Conservation (phyloP, 2,888 invertebrate species). For the Conops quadrifasciatus region DNA sequence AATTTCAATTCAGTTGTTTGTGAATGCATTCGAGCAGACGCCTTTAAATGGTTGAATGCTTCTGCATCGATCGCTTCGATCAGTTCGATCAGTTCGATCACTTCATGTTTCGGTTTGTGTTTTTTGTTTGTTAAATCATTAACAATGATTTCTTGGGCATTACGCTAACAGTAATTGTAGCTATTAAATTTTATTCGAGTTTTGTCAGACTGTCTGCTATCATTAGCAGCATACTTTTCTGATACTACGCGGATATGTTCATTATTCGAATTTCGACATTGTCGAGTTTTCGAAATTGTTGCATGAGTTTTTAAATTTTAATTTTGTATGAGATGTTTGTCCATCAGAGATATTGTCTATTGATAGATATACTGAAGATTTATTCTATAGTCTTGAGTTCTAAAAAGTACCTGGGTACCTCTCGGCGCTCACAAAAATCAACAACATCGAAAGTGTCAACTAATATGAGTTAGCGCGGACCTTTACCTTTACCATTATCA, state of each 20-base stretch:
- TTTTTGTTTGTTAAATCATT: conserved; percentile 40
- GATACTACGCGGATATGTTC: background rate
- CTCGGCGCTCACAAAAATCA: too few relatives aligned
- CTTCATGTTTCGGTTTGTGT: conserved; percentile 19
- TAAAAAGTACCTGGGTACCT: too few relatives aligned
- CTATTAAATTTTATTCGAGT: conserved; percentile 61
- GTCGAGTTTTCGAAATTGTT: too few relatives aligned
- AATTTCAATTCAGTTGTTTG: conserved; percentile 56
- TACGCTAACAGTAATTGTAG: conserved; percentile 58
- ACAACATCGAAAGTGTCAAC: too few relatives aligned
- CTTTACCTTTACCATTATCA: too few relatives aligned
- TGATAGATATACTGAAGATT: too few relatives aligned
- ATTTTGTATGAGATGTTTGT: too few relatives aligned
- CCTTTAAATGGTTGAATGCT: background rate
- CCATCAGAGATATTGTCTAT: too few relatives aligned
- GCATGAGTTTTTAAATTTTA: too few relatives aligned
- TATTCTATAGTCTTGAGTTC: too few relatives aligned
- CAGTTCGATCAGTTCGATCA: conserved; percentile 7
- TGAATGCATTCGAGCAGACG: conserved; percentile 4
- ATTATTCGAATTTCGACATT: background rate
- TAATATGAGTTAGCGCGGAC: too few relatives aligned
- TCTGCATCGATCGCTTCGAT: conserved; percentile 19
- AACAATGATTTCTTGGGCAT: conserved; percentile 43
- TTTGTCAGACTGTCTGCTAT: conserved; percentile 45
- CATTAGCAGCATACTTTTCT: conserved; percentile 4